phyloP scores from a whole-genome alignment of 2,888 invertebrate species.

The Peribatodes rhomboidaria region DNA sequence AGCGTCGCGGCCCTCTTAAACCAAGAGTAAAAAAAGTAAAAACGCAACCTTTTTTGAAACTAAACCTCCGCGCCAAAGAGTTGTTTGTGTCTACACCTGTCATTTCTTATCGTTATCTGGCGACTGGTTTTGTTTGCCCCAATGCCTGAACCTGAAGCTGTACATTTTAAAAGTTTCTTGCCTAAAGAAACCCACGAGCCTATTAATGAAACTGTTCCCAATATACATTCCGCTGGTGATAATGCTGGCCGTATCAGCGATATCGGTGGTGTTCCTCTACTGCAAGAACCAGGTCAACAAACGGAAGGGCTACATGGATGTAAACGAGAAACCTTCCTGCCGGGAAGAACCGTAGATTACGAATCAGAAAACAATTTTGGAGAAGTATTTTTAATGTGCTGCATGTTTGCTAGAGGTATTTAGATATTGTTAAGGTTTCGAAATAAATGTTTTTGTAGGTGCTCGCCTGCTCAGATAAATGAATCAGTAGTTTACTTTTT shows the following conservation, averaged over 20 bases:
- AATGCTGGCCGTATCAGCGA: constrained; percentile 74
- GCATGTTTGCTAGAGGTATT: constrained; percentile 19
- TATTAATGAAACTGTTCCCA: constrained; percentile 57
- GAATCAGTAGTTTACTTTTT: constrained; percentile 36
- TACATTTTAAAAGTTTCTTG: background rate
- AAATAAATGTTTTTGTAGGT: constrained; percentile 17
- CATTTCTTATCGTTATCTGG: too few species aligned
- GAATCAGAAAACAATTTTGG: constrained; percentile 4
- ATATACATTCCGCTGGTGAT: constrained; percentile 69
- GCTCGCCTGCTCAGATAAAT: background rate
- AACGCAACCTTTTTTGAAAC: too few species aligned
- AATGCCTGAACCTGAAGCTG: constrained; percentile 13
- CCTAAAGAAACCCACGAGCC: background rate
- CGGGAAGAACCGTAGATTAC: constrained; percentile 46
- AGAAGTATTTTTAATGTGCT: constrained; percentile 41
- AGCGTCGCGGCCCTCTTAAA: too few species aligned
- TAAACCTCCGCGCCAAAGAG: too few species aligned
- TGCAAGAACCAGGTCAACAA: constrained; percentile 67
- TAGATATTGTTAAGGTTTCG: constrained; percentile 13
- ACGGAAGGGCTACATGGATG: constrained; percentile 76
- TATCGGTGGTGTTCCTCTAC: constrained; percentile 72
- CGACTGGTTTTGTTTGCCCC: background rate
- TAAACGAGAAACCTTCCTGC: constrained; percentile 69
- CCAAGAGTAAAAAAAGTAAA: too few species aligned
- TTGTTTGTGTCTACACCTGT: too few species aligned